Percentiles rank a stretch among this genome's conserved stretches.
These are phyloP conservation scores for Eilema caniola DNA, from an alignment of 2,888 invertebrate genomes.

Conservation along the genomic window DNA sequence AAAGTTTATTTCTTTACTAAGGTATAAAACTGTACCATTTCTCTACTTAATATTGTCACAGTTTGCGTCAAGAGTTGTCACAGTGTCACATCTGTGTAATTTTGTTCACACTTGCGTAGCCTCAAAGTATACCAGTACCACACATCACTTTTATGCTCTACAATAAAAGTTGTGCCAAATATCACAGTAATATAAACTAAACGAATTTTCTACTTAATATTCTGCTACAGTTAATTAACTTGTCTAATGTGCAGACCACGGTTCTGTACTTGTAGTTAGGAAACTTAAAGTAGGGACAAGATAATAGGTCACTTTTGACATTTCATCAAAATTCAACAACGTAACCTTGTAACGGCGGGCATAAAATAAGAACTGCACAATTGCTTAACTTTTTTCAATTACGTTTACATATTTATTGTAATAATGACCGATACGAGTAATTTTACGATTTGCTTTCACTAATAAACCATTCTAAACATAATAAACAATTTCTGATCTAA, in stretches of 20 bases:
- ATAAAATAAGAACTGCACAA: no score
- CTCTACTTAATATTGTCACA: constrained; percentile 26
- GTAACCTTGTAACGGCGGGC: no score
- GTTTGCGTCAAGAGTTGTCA: constrained; percentile 36
- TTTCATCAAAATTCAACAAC: no score
- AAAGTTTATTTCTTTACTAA: background rate
- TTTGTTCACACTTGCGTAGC: constrained; percentile 10
- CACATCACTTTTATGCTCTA: constrained; percentile 8
- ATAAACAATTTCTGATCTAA: no score
- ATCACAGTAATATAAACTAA: background rate
- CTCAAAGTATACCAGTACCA: background rate
- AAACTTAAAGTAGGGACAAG: background rate
- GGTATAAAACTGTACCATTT: background rate
- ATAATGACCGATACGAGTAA: no score
- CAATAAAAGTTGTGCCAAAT: constrained; percentile 10
- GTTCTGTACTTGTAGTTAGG: background rate
- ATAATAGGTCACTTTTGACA: no score
- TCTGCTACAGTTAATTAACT: constrained; percentile 6
- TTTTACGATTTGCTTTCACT: no score
- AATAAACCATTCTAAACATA: no score
- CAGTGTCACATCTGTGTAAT: constrained; percentile 29
- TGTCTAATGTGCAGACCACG: background rate
- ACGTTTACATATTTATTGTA: no score
- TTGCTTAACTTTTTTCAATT: no score
- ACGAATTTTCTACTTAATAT: background rate